Evolutionary conservation across 1,140 invertebrate genomes (phyloP).

Genomic region (Anastatus disparis): DNA sequence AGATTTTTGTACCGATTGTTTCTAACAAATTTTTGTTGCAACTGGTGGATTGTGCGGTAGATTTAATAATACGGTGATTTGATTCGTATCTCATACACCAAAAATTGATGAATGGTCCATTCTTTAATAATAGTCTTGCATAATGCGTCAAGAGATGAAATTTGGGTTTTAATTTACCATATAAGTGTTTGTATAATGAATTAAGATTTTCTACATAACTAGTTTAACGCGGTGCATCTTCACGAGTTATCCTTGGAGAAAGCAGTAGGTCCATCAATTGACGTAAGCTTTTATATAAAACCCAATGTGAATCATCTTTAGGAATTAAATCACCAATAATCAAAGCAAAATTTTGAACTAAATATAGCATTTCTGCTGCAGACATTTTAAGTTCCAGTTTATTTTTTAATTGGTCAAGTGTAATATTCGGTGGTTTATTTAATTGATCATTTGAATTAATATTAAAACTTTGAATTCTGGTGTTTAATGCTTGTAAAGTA

Average conservation of each 20-base stretch:
- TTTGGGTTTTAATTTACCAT: conserved; percentile 6
- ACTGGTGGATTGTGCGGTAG: background rate
- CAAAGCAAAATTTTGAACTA: background rate
- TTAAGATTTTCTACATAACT: too few relatives aligned
- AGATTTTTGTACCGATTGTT: background rate
- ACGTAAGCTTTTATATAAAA: too few relatives aligned
- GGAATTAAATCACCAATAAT: too few relatives aligned
- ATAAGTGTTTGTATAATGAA: background rate
- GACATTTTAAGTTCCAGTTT: conserved; percentile 3
- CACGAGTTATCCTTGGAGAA: too few relatives aligned
- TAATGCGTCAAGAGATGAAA: conserved; percentile 12
- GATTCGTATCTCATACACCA: conserved; percentile 17
- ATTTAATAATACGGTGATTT: background rate
- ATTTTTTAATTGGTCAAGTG: background rate
- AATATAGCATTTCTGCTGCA: background rate
- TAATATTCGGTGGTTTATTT: background rate
- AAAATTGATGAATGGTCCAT: conserved; percentile 6
- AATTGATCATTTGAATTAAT: background rate
- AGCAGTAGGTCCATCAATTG: too few relatives aligned
- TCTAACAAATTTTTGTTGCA: background rate
- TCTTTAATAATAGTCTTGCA: background rate
- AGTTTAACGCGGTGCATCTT: too few relatives aligned
- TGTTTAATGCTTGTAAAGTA: background rate
- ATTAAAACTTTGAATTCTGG: conserved; percentile 6
- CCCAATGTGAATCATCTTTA: too few relatives aligned